Conservation (phyloP, 1,140 invertebrate genomes). For the Agraylea sexmaculata region DNA sequence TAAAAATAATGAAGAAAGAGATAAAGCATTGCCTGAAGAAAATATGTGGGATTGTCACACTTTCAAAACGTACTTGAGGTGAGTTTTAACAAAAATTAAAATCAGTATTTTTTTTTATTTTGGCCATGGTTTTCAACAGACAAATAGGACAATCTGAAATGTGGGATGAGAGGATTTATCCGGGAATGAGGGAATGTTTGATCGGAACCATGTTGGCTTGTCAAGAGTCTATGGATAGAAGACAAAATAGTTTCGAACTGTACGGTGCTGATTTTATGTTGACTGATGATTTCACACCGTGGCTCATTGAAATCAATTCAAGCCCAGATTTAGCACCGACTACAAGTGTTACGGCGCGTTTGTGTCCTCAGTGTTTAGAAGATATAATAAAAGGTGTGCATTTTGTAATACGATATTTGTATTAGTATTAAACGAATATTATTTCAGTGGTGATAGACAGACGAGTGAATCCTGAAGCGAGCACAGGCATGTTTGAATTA, state of each 20-base stretch:
- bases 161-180: slow-evolving; percentile 75
- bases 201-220: slow-evolving; percentile 77
- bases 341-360: slow-evolving; percentile 73
- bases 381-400: slow-evolving; percentile 81
- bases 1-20: slow-evolving; percentile 61
- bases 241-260: slow-evolving; percentile 83
- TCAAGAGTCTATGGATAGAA: slow-evolving; percentile 73
- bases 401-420: slow-evolving; percentile 6
- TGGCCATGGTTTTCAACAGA: too few species aligned
- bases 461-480: slow-evolving; percentile 59
- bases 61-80: slow-evolving; percentile 59
- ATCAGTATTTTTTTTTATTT: too few species aligned
- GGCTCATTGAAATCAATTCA: slow-evolving; percentile 91
- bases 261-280: slow-evolving; percentile 92
- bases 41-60: slow-evolving; percentile 83
- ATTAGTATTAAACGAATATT: slow-evolving; percentile 15
- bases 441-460: slow-evolving; percentile 78
- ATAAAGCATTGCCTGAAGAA: slow-evolving; percentile 62
- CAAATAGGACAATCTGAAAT: slow-evolving; percentile 59
- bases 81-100: slow-evolving; percentile 24
- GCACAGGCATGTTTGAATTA: slow-evolving; percentile 78
- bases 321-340: slow-evolving; percentile 82
- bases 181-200: slow-evolving; percentile 80
- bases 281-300: slow-evolving; percentile 77
- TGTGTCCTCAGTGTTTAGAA: slow-evolving; percentile 79